Evolutionary conservation across 2,797 vertebrate genomes (phyloP), one percentile per base, ranked within the genome.

Genomic region (Cygnus olor): DNA sequence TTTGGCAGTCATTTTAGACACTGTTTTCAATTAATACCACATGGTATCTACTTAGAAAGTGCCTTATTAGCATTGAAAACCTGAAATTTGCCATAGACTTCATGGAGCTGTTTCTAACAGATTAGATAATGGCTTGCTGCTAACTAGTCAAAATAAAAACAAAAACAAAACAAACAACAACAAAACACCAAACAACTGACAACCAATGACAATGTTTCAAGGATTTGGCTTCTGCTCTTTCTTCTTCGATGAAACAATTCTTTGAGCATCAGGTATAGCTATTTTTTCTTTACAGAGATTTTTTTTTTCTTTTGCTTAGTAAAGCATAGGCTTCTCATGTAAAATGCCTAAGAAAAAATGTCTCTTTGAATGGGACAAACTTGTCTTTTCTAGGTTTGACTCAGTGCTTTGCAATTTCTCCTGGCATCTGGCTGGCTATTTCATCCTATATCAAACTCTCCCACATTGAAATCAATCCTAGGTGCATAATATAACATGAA

Each of bases 31-130:
- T 79, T 45, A 42, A 61, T 44, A 49, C 25, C 51, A 53, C 51
- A 53, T 53, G 8, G 9, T 53, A 53, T 53, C 51, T 53, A 53
- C 25, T 15, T 53, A 53, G 9, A 14, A 27, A 53, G 14, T 53
- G 51, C 51, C 51, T 53, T 27, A 53, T 53, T 27, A 53, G 25
- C 63, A 69, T 0, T 36, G 40, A 81, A 96, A 85, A 36, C 14
- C 34, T 85, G 44, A 94, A 81, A 93, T 85, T 91, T 85, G 57
- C 64, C 54, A 21, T 68, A 47, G 86, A 86, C 65, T 86, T 85
- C 32, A 54, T 42, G 22, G 92, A 80, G 60, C 34, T 61, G 14
- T 21, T 94, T 72, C 58, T 94, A 81, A 88, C 61, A 95, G 71
- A 64, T 57, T 70, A 47, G 36, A 73, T 66, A 92, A 88, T 70